Base-by-base conservation (phyloP, 1,140 invertebrate species). In the Drosophila gunungcola region DNA sequence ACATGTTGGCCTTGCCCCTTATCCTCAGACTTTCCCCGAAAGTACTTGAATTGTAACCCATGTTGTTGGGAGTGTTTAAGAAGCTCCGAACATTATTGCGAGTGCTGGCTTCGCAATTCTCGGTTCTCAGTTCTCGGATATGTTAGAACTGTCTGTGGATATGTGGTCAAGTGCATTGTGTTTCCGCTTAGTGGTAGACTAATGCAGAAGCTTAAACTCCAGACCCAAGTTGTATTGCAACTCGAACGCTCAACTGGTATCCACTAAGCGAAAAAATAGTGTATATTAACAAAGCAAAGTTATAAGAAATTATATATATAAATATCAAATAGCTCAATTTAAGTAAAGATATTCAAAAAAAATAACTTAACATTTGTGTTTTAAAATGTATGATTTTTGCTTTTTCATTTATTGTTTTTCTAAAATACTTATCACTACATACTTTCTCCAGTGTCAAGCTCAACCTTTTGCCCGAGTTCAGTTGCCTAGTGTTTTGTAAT, bases 121-220 rank as follows among this genome's bases (percentile, higher is more conserved):
- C 38, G n/a, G 25, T 27, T 63, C 21, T 60, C 38, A 10, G 25
- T 27, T 63, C 55, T 63, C 39, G 11, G 13, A 12, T 45, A 38
- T 34, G 46, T 52, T 39, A 36, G 34, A 38, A 21, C 36, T 46
- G 55, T 36, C 39, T 51, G 41, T 63, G 61, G 57, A 42, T 61
- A 42, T 54, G 51, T 38, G 63, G 42, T 38, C 48, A 54, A 78
- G 34, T 72, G 69, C 80, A 60, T 57, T 64, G 60, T 86, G 55
- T 56, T 78, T 63, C 55, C 64, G 45, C 60, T 61, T 78, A 67
- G 80, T 84, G 70, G 70, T 80, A 61, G 42, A 55, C 82, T 86
- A 82, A 82, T 82, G 79, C 83, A 36, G 27, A 41, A 62, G 81
- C 81, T 85, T 77, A 73, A 36, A 16, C 38, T 32, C 29, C 48